Evolutionary conservation across 2,113 vertebrate genomes (phyloP).

Genomic region (Notechis scutatus): DNA sequence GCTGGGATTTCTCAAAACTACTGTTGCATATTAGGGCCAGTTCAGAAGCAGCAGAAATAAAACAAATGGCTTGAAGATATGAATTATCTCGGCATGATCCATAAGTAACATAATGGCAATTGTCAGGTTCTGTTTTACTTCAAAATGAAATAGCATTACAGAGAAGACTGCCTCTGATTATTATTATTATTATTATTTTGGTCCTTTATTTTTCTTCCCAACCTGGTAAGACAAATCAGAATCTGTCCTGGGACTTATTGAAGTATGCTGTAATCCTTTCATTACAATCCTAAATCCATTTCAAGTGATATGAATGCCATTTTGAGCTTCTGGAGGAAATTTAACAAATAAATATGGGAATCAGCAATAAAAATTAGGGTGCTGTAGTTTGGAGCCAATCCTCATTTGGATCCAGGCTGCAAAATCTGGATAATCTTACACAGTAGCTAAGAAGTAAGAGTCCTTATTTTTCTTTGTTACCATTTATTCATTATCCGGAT

Average conservation of each 20-base stretch:
- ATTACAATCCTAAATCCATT: neutral
- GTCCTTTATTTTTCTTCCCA: slow-evolving; percentile 38
- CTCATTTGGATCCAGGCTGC: neutral
- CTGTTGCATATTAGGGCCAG: neutral
- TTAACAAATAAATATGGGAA: neutral
- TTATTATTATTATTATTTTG: slow-evolving; percentile 42
- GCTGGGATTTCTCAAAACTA: neutral
- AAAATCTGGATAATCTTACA: neutral
- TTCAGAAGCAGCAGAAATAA: neutral
- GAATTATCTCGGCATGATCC: slow-evolving; percentile 19
- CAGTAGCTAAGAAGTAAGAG: neutral
- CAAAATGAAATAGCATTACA: neutral
- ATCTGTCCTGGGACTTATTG: neutral
- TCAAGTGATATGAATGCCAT: neutral
- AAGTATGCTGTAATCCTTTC: neutral
- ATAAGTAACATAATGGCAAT: slow-evolving; percentile 27
- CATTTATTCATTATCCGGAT: neutral
- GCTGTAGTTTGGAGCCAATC: neutral
- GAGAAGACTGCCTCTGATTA: neutral
- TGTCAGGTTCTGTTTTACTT: slow-evolving; percentile 35
- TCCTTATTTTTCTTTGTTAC: neutral
- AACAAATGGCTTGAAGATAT: neutral
- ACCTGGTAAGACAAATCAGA: neutral
- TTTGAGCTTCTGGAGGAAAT: neutral
- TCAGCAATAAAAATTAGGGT: neutral